phyloP scores from a whole-genome alignment of 2,888 invertebrate genomes.

The Diaperis boleti region DNA sequence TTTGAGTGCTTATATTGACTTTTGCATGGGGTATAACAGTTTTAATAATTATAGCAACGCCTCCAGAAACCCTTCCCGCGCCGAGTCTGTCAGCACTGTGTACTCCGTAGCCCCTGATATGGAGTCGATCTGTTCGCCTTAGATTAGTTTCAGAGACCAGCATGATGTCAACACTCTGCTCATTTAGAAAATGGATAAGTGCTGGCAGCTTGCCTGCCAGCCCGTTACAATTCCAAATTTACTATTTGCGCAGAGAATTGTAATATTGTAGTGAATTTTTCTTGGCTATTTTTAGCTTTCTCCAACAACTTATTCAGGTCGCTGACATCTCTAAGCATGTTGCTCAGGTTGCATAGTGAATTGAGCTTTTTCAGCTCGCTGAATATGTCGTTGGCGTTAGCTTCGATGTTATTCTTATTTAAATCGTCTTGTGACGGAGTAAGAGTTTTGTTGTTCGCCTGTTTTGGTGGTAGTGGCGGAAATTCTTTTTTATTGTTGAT shows the following conservation, averaged over 20 bases:
- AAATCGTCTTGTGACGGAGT: too few species aligned
- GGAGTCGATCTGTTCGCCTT: slow-evolving; percentile 3
- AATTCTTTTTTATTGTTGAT: neutral
- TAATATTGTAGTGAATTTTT: neutral
- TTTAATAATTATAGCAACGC: slow-evolving; percentile 27
- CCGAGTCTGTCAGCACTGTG: slow-evolving; percentile 12
- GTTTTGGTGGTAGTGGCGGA: neutral
- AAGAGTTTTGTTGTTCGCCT: neutral
- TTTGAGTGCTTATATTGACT: neutral
- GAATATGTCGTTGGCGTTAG: neutral
- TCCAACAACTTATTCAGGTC: slow-evolving; percentile 1
- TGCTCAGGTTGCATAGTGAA: neutral
- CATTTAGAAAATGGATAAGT: slow-evolving; percentile 13
- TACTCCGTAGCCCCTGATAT: slow-evolving; percentile 7
- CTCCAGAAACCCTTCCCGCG: slow-evolving; percentile 1
- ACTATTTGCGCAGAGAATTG: neutral
- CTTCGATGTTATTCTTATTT: neutral
- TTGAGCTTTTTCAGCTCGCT: neutral
- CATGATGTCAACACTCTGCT: slow-evolving; percentile 23
- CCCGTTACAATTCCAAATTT: slow-evolving; percentile 25
- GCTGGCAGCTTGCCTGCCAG: neutral
- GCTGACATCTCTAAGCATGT: neutral
- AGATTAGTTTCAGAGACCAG: slow-evolving; percentile 25
- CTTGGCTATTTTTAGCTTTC: neutral
- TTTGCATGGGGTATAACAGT: slow-evolving; percentile 7